Percentiles rank a stretch among this genome's conserved stretches.
Conservation (phyloP, 1,140 invertebrate genomes). For the Nebria ingens region DNA sequence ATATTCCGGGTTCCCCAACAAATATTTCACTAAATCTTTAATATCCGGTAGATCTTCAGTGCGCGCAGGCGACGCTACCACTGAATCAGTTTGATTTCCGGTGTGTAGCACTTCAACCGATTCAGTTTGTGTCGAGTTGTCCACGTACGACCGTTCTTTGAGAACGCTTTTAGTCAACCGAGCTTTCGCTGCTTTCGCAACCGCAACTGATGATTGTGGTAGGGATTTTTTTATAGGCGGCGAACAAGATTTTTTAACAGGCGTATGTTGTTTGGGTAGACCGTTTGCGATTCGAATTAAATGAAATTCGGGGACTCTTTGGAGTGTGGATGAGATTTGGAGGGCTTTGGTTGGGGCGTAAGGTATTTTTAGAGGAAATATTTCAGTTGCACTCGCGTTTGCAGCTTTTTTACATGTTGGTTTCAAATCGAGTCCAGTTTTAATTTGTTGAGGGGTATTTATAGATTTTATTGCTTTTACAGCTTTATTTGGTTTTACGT, state of each 20-base stretch:
- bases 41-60: background rate
- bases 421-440: too few species aligned
- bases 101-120: background rate
- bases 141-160: background rate
- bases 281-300: background rate
- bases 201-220: background rate
- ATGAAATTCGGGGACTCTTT: too few species aligned
- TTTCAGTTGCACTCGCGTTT: too few species aligned
- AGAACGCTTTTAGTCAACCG: background rate
- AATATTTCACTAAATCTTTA: background rate
- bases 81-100: background rate
- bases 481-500: too few species aligned
- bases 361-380: too few species aligned
- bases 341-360: too few species aligned
- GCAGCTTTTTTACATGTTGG: too few species aligned
- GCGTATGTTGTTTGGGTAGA: background rate
- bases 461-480: too few species aligned
- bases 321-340: too few species aligned
- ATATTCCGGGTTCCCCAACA: background rate
- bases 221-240: background rate
- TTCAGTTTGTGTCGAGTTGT: background rate
- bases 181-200: background rate
- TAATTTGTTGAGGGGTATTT: too few species aligned
- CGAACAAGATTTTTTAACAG: background rate
- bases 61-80: background rate